Percentiles rank a stretch among this genome's conserved stretches.
Conservation (phyloP, 2,888 invertebrate genomes). For the Beris chalybata region DNA sequence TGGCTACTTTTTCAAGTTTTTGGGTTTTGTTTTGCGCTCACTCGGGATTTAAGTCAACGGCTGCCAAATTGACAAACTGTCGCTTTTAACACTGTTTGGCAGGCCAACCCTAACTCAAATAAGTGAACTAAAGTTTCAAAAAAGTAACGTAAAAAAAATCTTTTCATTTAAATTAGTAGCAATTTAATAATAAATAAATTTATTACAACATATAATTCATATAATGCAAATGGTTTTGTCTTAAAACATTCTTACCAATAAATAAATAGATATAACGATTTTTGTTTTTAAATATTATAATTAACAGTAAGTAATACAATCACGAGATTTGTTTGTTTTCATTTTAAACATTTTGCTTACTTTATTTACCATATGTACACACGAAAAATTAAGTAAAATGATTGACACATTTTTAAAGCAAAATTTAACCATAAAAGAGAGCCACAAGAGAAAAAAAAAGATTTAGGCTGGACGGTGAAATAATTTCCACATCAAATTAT, state of each 20-base stretch:
- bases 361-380: too few species aligned
- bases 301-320: conserved; percentile 26
- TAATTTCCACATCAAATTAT: conserved; percentile 14
- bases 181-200: conserved; percentile 24
- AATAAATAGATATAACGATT: conserved; percentile 22
- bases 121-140: too few species aligned
- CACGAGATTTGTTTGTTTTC: background rate
- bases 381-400: background rate
- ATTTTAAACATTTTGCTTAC: conserved; percentile 2
- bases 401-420: conserved; percentile 3
- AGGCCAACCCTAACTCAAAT: too few species aligned
- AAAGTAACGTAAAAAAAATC: too few species aligned
- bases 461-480: conserved; percentile 24
- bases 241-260: conserved; percentile 11
- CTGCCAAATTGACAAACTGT: too few species aligned
- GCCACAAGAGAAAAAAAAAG: background rate
- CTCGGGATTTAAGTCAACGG: too few species aligned
- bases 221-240: background rate
- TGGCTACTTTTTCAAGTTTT: background rate
- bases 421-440: conserved; percentile 11
- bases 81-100: too few species aligned
- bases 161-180: background rate
- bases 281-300: conserved; percentile 17
- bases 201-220: conserved; percentile 9
- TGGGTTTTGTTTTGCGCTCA: background rate